Conservation (phyloP, 2,888 invertebrate genomes). For the Machimus rusticus region DNA sequence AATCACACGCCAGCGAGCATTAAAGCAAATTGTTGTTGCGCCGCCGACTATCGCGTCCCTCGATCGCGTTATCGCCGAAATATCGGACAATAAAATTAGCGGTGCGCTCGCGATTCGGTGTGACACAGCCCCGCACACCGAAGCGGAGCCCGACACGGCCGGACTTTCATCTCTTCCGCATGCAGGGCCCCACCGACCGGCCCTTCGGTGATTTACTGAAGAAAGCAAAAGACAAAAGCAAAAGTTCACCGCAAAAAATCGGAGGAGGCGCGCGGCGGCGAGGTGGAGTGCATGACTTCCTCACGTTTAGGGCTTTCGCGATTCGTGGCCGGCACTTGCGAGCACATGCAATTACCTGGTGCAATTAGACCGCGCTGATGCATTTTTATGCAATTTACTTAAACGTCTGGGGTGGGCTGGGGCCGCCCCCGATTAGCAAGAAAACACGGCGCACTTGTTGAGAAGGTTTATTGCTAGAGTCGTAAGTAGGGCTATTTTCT, state of each 20-base stretch:
- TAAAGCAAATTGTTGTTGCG: conserved; percentile 43
- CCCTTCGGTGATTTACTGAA: background rate
- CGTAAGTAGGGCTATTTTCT: background rate
- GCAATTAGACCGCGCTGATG: conserved; percentile 12
- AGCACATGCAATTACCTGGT: conserved; percentile 24
- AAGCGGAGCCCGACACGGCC: background rate
- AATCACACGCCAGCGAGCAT: conserved; percentile 39
- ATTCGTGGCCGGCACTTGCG: conserved; percentile 1
- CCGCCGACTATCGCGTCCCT: conserved; percentile 34
- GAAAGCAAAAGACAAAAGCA: background rate
- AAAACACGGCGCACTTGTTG: background rate
- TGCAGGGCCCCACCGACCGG: background rate
- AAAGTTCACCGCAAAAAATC: background rate
- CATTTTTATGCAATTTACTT: conserved; percentile 24
- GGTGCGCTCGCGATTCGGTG: conserved; percentile 38
- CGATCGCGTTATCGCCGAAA: conserved; percentile 47
- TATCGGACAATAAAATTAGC: conserved; percentile 48
- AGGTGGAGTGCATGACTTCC: conserved; percentile 5
- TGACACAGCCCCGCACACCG: conserved; percentile 27
- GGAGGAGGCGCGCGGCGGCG: background rate
- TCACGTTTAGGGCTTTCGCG: background rate
- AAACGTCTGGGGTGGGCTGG: background rate
- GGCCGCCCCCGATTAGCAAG: conserved; percentile 7
- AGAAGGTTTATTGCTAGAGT: background rate
- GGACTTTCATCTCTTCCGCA: background rate